These are phyloP conservation scores for Sporophila hypoxantha DNA, from an alignment of 2,113 vertebrate genomes.

Conservation along the genomic window DNA sequence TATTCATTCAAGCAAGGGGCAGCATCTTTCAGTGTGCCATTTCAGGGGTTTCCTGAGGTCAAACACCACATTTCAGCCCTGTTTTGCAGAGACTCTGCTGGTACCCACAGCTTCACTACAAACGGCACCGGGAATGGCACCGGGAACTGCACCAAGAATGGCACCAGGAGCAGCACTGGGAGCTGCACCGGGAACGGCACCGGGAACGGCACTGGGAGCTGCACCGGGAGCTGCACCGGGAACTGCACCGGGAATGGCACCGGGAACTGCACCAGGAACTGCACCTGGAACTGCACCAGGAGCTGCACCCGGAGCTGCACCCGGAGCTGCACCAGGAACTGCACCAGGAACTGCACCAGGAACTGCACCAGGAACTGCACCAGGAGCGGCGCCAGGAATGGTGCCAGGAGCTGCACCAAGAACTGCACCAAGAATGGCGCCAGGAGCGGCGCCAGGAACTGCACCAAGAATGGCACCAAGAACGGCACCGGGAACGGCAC, in stretches of 20 bases:
- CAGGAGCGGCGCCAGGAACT: too few species aligned
- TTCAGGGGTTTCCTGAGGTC: not conserved
- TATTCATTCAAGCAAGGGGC: not conserved
- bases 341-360: not conserved
- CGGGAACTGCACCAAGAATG: not conserved
- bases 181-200: not conserved
- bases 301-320: too few species aligned
- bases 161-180: too few species aligned
- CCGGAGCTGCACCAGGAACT: not conserved
- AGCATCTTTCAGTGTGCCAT: not conserved
- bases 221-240: too few species aligned
- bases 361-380: not conserved
- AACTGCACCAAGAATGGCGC: too few species aligned
- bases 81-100: not conserved
- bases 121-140: not conserved
- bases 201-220: not conserved
- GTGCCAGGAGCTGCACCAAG: too few species aligned
- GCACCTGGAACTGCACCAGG: not conserved
- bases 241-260: not conserved
- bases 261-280: not conserved
- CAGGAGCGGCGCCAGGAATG: too few species aligned
- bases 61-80: rapidly evolving
- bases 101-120: not conserved
- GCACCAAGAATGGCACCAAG: not conserved
- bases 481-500: too few species aligned